A percentile compares a stretch with the other conserved stretches of the same genome.
Evolutionary conservation across 2,888 invertebrate species (phyloP).

Genomic region (Hydrotaea cyrtoneurina): DNA sequence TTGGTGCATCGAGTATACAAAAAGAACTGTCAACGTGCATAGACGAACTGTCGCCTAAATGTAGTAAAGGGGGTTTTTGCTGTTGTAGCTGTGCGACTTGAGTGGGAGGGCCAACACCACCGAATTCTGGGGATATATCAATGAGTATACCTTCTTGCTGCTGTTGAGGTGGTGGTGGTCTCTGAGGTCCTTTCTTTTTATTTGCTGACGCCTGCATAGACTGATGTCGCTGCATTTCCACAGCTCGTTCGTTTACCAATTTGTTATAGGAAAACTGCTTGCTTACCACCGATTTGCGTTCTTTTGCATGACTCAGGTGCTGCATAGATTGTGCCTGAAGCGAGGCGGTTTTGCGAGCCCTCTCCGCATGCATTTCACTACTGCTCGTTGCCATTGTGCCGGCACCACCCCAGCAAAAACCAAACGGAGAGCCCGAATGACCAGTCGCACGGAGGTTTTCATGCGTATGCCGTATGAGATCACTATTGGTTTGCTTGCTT

Average conservation of each 20-base stretch:
- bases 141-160: conserved; percentile 86
- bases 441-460: conserved; percentile 91
- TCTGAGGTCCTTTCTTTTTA: conserved; percentile 80
- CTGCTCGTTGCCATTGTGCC: conserved; percentile 88
- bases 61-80: conserved; percentile 51
- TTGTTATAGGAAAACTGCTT: conserved; percentile 93
- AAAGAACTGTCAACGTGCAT: conserved; percentile 77
- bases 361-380: conserved; percentile 73
- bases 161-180: conserved; percentile 75
- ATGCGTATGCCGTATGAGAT: conserved; percentile 90
- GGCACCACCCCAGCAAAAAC: conserved; percentile 93
- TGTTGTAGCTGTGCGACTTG: conserved; percentile 71
- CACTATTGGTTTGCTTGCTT: conserved; percentile 84
- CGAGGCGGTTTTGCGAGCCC: conserved; percentile 80
- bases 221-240: conserved; percentile 68
- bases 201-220: background rate
- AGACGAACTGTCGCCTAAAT: conserved; percentile 72
- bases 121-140: conserved; percentile 85
- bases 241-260: conserved; percentile 86
- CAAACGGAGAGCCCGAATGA: conserved; percentile 87
- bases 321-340: conserved; percentile 70
- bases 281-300: conserved; percentile 79
- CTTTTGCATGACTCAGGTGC: conserved; percentile 75
- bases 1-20: conserved; percentile 88
- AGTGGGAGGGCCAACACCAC: conserved; percentile 59